Conservation (phyloP, 1,140 invertebrate genomes). For the Tetranychus urticae region DNA sequence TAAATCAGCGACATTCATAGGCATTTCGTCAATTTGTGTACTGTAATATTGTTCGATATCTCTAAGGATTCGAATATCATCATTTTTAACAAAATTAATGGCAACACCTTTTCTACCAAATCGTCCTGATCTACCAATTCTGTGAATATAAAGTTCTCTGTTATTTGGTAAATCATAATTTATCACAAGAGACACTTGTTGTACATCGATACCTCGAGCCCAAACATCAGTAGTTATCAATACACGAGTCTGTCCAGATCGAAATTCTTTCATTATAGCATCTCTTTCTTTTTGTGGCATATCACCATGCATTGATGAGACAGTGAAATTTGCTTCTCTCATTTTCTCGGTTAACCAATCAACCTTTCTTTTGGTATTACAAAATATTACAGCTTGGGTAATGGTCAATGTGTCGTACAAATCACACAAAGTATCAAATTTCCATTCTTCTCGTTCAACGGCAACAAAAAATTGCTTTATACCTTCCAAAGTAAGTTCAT, state of each 20-base stretch:
- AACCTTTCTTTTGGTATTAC: slow-evolving; percentile 72
- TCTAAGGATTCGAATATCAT: slow-evolving; percentile 43
- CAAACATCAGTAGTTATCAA: slow-evolving; percentile 78
- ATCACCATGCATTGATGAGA: slow-evolving; percentile 69
- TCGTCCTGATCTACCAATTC: slow-evolving; percentile 81
- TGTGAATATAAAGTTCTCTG: slow-evolving; percentile 79
- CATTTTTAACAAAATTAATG: slow-evolving; percentile 60
- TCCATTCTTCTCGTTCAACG: slow-evolving; percentile 47
- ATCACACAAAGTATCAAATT: slow-evolving; percentile 77
- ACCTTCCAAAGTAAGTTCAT: slow-evolving; percentile 90
- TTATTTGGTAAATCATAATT: slow-evolving; percentile 92
- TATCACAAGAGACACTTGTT: slow-evolving; percentile 89
- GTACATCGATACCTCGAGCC: slow-evolving; percentile 68
- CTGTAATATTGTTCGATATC: slow-evolving; percentile 74
- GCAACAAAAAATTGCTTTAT: slow-evolving; percentile 92
- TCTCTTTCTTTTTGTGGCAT: slow-evolving; percentile 77
- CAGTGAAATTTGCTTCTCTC: slow-evolving; percentile 59
- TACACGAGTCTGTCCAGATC: slow-evolving; percentile 72
- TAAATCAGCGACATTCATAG: too few species aligned
- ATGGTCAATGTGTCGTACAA: slow-evolving; percentile 88
- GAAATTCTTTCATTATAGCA: slow-evolving; percentile 70
- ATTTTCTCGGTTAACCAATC: slow-evolving; percentile 56
- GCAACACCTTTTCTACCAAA: slow-evolving; percentile 88
- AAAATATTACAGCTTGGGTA: slow-evolving; percentile 96
- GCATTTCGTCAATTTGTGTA: slow-evolving; percentile 40